These are phyloP conservation scores for Prunella strophiata DNA, from an alignment of 2,797 vertebrate genomes.

Conservation along the genomic window DNA sequence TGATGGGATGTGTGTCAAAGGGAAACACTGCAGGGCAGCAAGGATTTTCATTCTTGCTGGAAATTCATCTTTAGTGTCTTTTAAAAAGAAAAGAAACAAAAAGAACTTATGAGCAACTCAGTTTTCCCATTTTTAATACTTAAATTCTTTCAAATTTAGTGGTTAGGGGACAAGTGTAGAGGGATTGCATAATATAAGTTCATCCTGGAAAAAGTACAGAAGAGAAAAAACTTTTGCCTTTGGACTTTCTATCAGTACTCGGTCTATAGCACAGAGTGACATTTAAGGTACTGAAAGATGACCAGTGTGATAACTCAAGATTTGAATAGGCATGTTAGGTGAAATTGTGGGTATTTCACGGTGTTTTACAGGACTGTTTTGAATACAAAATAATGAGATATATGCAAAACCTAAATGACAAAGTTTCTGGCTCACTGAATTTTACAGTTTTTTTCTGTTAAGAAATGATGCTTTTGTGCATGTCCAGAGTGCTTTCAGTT, in stretches of 20 bases:
- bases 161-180: constrained; percentile 43
- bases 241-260: constrained; percentile 29
- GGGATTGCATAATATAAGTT: constrained; percentile 34
- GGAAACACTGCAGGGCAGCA: neutral
- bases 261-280: constrained; percentile 1
- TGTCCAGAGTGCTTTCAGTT: constrained; percentile 16
- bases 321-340: constrained; percentile 19
- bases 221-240: constrained; percentile 60
- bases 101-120: neutral
- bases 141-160: constrained; percentile 54
- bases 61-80: constrained; percentile 42
- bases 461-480: constrained; percentile 29
- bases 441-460: constrained; percentile 47
- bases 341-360: constrained; percentile 24
- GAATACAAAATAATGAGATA: constrained; percentile 59
- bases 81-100: constrained; percentile 16
- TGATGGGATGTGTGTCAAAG: constrained; percentile 53
- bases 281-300: constrained; percentile 47
- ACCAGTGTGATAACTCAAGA: neutral
- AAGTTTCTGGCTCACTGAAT: constrained; percentile 54
- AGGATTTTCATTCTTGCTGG: constrained; percentile 46
- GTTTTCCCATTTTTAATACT: constrained; percentile 63
- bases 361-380: constrained; percentile 41
- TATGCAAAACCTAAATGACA: constrained; percentile 55
- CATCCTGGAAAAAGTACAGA: constrained; percentile 39